Evolutionary conservation across 2,113 vertebrate species (phyloP).

Genomic region (Dasyurus viverrinus): DNA sequence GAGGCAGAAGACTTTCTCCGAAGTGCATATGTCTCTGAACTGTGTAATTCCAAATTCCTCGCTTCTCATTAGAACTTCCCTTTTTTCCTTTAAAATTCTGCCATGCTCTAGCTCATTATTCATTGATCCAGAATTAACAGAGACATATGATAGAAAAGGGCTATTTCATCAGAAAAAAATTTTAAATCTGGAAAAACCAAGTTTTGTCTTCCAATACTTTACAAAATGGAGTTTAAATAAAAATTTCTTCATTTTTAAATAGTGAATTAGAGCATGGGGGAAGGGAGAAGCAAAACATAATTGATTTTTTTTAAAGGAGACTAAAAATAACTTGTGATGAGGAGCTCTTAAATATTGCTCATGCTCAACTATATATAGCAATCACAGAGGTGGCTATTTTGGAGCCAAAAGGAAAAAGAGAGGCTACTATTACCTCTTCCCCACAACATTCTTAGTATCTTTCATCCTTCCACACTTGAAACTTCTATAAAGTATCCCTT

Average conservation of each 20-base stretch:
- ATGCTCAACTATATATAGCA: neutral
- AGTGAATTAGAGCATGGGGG: neutral
- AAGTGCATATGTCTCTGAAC: neutral
- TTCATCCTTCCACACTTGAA: neutral
- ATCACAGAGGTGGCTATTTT: neutral
- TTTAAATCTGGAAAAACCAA: neutral
- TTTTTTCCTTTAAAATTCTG: neutral
- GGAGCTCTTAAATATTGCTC: neutral
- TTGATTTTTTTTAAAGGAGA: slow-evolving; percentile 8
- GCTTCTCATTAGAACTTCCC: neutral
- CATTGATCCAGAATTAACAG: neutral
- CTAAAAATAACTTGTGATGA: slow-evolving; percentile 2
- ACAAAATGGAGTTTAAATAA: neutral
- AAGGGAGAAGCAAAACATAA: neutral
- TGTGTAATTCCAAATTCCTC: neutral
- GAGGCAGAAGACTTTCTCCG: neutral
- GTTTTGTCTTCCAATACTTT: neutral
- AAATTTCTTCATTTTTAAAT: slow-evolving; percentile 10
- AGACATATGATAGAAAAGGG: neutral
- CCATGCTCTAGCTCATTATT: neutral
- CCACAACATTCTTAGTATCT: neutral
- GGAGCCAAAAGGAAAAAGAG: neutral
- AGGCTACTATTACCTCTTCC: neutral
- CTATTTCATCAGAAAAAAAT: neutral
- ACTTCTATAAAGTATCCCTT: neutral